Conservation (phyloP, 2,888 invertebrate species). For the Tuta absoluta region DNA sequence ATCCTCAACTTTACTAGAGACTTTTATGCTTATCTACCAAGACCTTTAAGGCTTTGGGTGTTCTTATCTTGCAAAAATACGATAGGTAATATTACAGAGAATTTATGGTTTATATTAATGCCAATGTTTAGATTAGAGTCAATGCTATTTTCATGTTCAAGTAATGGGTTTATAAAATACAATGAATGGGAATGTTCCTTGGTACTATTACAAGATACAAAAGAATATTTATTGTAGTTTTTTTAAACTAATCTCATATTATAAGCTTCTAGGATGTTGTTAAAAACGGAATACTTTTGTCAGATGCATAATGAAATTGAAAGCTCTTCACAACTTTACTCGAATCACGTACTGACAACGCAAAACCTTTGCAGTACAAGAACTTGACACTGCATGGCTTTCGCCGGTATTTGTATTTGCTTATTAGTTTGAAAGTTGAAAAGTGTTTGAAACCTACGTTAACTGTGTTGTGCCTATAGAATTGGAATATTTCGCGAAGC, state of each 20-base stretch:
- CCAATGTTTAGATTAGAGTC: neutral
- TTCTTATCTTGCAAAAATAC: neutral
- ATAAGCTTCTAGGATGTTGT: too few relatives aligned
- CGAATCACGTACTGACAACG: neutral
- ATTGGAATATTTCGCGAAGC: too few relatives aligned
- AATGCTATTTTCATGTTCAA: neutral
- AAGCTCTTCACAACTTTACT: neutral
- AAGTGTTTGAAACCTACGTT: too few relatives aligned
- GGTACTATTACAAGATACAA: too few relatives aligned
- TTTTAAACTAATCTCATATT: too few relatives aligned
- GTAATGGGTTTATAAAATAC: neutral
- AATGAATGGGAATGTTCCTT: too few relatives aligned
- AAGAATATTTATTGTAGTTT: too few relatives aligned
- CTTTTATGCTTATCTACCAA: neutral
- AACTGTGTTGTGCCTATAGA: too few relatives aligned
- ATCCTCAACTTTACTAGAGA: neutral
- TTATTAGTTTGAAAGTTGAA: neutral
- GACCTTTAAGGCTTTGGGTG: neutral
- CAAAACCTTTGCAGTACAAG: slow-evolving; percentile 5
- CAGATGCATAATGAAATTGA: neutral
- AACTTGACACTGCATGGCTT: slow-evolving; percentile 2
- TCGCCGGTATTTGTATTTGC: slow-evolving; percentile 1
- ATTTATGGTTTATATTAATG: neutral
- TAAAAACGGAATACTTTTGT: too few relatives aligned
- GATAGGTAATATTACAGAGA: neutral